Evolutionary conservation across 2,113 vertebrate genomes (phyloP).

Genomic region (Mustela nigripes): DNA sequence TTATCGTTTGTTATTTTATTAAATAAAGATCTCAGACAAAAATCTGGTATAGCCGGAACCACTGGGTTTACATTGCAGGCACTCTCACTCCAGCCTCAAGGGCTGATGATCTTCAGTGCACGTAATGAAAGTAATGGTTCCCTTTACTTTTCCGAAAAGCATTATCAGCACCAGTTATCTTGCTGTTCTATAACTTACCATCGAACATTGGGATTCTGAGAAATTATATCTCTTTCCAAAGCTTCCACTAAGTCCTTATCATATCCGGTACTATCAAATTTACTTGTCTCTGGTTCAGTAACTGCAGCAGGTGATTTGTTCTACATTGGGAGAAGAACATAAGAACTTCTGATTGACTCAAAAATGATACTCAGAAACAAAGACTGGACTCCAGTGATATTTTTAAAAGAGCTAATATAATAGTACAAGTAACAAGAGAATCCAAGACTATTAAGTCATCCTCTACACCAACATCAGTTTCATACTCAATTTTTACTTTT

Average conservation of each 20-base stretch:
- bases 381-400: background rate
- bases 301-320: constrained; percentile 92
- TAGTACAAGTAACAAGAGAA: background rate
- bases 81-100: background rate
- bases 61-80: background rate
- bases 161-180: background rate
- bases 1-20: constrained; percentile 7
- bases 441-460: background rate
- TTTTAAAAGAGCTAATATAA: constrained; percentile 20
- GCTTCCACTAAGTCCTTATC: constrained; percentile 98
- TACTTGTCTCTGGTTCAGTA: constrained; percentile 94
- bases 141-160: constrained; percentile 1
- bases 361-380: constrained; percentile 33
- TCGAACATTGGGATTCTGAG: constrained; percentile 97
- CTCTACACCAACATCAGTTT: background rate
- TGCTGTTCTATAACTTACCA: constrained; percentile 89
- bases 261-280: constrained; percentile 95
- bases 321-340: constrained; percentile 83
- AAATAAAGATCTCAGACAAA: constrained; percentile 5
- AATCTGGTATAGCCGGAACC: background rate
- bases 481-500: constrained; percentile 34
- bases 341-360: constrained; percentile 34
- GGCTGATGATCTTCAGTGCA: background rate
- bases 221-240: constrained; percentile 98
- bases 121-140: background rate